phyloP scores from a whole-genome alignment of 1,140 invertebrate species.

The Neuroterus valhalla region DNA sequence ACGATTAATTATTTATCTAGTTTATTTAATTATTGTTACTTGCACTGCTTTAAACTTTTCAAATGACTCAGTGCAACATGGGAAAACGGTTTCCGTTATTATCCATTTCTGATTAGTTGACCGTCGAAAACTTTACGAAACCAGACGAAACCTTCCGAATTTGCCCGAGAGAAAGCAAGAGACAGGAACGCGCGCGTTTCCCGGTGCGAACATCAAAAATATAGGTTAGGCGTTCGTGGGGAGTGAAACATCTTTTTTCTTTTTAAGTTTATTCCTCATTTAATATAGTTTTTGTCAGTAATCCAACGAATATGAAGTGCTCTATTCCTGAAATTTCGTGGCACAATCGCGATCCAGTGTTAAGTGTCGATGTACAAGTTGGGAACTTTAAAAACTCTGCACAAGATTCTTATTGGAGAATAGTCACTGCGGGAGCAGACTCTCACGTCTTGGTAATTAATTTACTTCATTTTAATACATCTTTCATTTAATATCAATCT shows the following conservation, averaged over 20 bases:
- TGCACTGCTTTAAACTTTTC: not conserved
- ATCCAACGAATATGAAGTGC: conserved; percentile 84
- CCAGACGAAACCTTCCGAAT: not conserved
- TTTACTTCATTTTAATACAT: conserved; percentile 37
- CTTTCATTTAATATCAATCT: not conserved
- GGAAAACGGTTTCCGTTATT: not conserved
- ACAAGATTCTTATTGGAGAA: conserved; percentile 79
- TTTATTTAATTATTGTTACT: not conserved
- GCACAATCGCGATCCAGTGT: conserved; percentile 95
- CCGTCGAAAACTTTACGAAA: not conserved
- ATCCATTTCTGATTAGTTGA: not conserved
- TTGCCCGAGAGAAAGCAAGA: not conserved
- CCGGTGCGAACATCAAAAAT: not conserved
- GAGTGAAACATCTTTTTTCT: not conserved
- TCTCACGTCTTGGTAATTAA: conserved; percentile 88
- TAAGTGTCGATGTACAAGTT: conserved; percentile 92
- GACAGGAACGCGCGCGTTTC: not conserved
- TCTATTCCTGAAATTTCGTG: conserved; percentile 98
- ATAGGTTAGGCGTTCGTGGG: not conserved
- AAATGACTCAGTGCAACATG: not conserved
- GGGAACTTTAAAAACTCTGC: conserved; percentile 65
- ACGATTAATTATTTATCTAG: no score
- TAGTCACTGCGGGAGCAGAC: conserved; percentile 95
- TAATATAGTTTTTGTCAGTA: not conserved
- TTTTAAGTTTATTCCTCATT: conserved; percentile 20